A percentile compares a stretch with the other conserved stretches of the same genome.
Conservation (phyloP, 2,797 vertebrate genomes). For the Coccyzus lansbergi region DNA sequence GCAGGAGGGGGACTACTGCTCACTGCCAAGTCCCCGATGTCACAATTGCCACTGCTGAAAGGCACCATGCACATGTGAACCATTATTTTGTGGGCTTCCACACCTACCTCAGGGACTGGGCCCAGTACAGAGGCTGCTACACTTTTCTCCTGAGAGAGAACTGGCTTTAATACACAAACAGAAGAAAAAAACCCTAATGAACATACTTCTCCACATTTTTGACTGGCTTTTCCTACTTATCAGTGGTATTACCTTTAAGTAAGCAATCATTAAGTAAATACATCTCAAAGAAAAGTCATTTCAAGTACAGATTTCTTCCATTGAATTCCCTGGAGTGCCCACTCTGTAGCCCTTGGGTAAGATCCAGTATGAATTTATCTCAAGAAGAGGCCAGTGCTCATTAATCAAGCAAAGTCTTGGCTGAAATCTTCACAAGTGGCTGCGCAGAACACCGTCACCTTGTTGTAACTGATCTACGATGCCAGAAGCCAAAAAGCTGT, state of each 20-base stretch:
- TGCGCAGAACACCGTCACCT: conserved; percentile 35
- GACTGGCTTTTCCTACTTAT: conserved; percentile 40
- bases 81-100: neutral
- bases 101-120: neutral
- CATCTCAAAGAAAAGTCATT: conserved; percentile 69
- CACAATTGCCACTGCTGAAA: neutral
- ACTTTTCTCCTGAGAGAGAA: neutral
- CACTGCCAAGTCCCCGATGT: neutral
- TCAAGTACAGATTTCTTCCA: conserved; percentile 49
- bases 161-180: neutral
- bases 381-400: conserved; percentile 49
- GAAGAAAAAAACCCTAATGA: neutral
- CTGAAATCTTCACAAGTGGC: conserved; percentile 40
- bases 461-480: conserved; percentile 43
- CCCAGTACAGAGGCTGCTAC: neutral
- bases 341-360: conserved; percentile 59
- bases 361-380: conserved; percentile 64
- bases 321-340: conserved; percentile 38
- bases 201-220: neutral
- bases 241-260: conserved; percentile 59
- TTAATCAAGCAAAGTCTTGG: conserved; percentile 73
- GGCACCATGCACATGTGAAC: neutral
- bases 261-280: conserved; percentile 67
- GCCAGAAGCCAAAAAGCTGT: conserved; percentile 43
- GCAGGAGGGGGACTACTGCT: neutral